Evolutionary conservation across 2,113 vertebrate genomes (phyloP), one percentile per base, ranked within the genome.

Genomic region (Apteryx mantelli): DNA sequence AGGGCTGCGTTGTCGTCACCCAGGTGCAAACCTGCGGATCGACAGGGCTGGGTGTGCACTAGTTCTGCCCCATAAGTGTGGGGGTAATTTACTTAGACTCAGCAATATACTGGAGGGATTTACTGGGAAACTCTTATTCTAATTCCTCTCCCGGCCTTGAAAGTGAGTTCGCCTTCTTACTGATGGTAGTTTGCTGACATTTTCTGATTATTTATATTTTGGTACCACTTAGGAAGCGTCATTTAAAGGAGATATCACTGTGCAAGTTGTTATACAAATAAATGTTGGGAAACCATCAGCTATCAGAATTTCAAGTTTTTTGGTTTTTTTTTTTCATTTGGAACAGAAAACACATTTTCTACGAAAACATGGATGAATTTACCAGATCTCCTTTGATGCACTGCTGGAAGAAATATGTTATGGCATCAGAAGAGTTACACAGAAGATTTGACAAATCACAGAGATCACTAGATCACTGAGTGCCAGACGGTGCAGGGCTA

Each of bases 271-370:
- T 55, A 2, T 42, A 38, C 9, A 88, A 69, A 68, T 34, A 89
- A 48, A 63, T 61, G 52, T 11, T 1, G 66, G 30, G 1, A 46
- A 66, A 26, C 30, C n/a, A 60, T 61, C 13, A n/a, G 3, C 19
- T 70, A 53, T 4, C 2, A 63, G 13, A 86, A 34, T 56, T 69
- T 82, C 4, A 76, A 2, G 6, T 55, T 36, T 5, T 38, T 74
- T 25, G 4, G 28, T 74, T 21, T 56, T 19, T 77, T 77, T 14
- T 13, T 19, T 19, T 69, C 61, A 15, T 56, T 4, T 74, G 86
- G 48, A 86, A 63, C 7, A 74, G 2, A 56, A 61, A 21, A 16
- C 1, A 8, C 0, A 0, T 53, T 82, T 89, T 58, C 11, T 30
- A n/a, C 44, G 16, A 88, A 93, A 82, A 38, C 1, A 3, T 13